Base-by-base conservation (phyloP, 2,113 vertebrate species). In the Stigmatopora nigra region DNA sequence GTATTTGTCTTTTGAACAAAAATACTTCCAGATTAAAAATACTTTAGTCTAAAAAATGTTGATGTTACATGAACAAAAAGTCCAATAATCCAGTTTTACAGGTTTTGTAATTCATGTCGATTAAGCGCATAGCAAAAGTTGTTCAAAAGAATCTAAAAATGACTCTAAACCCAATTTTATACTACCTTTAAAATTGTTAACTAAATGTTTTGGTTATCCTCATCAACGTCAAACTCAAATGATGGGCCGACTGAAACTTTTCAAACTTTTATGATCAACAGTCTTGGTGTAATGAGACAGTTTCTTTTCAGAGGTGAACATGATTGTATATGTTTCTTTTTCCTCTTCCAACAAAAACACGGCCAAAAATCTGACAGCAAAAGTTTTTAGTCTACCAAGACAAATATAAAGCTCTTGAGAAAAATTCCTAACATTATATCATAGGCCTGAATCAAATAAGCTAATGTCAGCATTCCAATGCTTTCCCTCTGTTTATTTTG, bases 231-330 rank as follows among this genome's bases (percentile, higher is more conserved):
- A 31, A 31, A 31, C 25, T 31, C 25, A 31, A 31, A 31, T 31
- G 25, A 31, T 78, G 59, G 76, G 20, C 45, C 35, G 38, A 68
- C 25, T 0, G 16, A 72, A 71, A 73, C 69, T 20, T 69, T 61
- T 78, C 9, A 68, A 70, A 64, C 59, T n/a, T 78, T 68, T 70
- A 68, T 69, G 81, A 81, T 79, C 73, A 79, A 61, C n/a, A 64
- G 57, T 65, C 25, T 36, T 67, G 57, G 78, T n/a, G 76, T 55
- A 22, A 17, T 7, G 61, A 64, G 70, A 72, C 47, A 45, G 48
- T 64, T 73, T 68, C 31, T 11, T 12, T 1, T 56, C 49, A 25
- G 59, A 46, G 8, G 72, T 53, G 22, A 78, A 65, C 36, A 65
- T 14, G 51, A 58, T 38, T 36, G 65, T 61, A 65, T 67, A 65